These are phyloP conservation scores for Paedocypris sp. DNA, from an alignment of 2,113 vertebrate genomes.

Conservation along the genomic window DNA sequence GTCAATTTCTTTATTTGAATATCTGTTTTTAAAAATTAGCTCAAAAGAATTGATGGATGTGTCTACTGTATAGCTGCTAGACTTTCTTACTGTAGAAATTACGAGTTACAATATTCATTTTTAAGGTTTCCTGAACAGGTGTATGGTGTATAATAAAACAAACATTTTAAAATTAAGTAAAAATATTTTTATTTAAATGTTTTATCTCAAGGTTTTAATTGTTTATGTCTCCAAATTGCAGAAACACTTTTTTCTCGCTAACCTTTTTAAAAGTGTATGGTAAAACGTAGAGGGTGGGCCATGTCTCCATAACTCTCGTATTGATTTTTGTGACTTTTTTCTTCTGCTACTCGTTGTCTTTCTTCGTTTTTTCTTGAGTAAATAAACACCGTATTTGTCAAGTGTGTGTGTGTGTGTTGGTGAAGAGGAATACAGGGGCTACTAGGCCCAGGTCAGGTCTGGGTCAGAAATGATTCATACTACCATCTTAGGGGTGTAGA, in stretches of 20 bases:
- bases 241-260: neutral
- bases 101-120: no score
- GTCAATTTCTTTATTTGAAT: no score
- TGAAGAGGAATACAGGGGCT: constrained; percentile 25
- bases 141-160: no score
- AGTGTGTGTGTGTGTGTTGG: constrained; percentile 54
- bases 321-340: constrained; percentile 65
- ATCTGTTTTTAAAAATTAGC: no score
- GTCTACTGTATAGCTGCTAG: no score
- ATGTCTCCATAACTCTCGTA: constrained; percentile 50
- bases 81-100: no score
- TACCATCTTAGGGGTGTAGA: constrained; percentile 43
- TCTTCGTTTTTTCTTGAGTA: constrained; percentile 57
- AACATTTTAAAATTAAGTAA: no score
- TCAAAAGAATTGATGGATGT: no score
- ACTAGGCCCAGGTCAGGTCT: constrained; percentile 23
- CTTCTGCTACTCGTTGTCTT: constrained; percentile 40
- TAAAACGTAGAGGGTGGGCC: constrained; percentile 32
- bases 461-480: constrained; percentile 47
- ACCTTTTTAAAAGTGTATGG: constrained; percentile 19
- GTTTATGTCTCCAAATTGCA: neutral
- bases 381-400: constrained; percentile 73
- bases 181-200: no score
- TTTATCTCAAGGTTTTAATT: no score
- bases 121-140: no score